These are phyloP conservation scores for Megaceryle torquata DNA, from an alignment of 2,113 vertebrate genomes.

Conservation along the genomic window DNA sequence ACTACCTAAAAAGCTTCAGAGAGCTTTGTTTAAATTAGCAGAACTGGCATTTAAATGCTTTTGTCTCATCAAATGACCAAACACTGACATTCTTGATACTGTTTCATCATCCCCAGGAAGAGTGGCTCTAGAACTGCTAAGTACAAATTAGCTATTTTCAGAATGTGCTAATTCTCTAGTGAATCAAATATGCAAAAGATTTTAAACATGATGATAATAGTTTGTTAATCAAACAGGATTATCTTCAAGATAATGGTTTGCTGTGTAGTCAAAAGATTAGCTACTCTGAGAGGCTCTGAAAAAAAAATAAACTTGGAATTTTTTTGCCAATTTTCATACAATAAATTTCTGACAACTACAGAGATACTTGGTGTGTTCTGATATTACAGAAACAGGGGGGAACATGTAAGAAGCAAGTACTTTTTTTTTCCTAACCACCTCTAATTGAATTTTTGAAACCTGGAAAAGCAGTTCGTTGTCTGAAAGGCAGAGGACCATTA, in stretches of 20 bases:
- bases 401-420: not conserved
- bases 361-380: not conserved
- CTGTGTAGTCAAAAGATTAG: not conserved
- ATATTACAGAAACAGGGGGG: not conserved
- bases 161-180: not conserved
- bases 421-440: not conserved
- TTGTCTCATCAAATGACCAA: not conserved
- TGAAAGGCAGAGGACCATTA: not conserved
- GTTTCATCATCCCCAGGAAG: not conserved
- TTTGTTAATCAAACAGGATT: not conserved
- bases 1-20: not conserved
- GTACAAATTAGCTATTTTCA: not conserved
- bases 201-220: not conserved
- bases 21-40: not conserved
- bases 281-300: not conserved
- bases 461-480: not conserved
- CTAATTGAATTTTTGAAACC: not conserved
- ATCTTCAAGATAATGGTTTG: not conserved
- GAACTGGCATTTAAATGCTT: not conserved
- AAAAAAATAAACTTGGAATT: fast-evolving
- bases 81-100: not conserved
- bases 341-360: not conserved
- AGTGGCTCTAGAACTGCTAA: not conserved
- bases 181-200: not conserved
- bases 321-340: not conserved